These are phyloP conservation scores for Tapirus indicus DNA, from an alignment of 2,797 vertebrate genomes.

Conservation along the genomic window DNA sequence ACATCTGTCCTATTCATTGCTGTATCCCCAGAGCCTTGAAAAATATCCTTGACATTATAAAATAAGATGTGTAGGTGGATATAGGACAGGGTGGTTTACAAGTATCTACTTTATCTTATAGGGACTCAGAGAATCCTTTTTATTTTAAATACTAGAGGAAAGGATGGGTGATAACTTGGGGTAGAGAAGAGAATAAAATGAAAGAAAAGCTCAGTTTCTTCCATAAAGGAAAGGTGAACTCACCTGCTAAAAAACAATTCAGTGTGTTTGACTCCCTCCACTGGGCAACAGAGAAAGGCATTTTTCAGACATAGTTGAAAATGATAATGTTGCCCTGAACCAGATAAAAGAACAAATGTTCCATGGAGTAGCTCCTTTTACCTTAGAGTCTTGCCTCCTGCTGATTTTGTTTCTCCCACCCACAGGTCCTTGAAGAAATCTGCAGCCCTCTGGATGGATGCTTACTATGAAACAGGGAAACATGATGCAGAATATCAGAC, in stretches of 20 bases:
- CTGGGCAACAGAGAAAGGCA: background rate
- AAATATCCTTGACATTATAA: background rate
- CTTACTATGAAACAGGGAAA: conserved; percentile 92
- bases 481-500: conserved; percentile 86
- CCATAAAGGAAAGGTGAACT: background rate
- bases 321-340: background rate
- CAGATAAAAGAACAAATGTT: background rate
- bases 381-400: background rate
- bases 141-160: background rate
- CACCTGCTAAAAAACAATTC: background rate
- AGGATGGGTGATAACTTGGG: background rate
- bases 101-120: background rate
- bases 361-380: background rate
- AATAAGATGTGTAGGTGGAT: background rate
- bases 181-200: background rate
- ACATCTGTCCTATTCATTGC: background rate
- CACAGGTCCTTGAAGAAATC: conserved; percentile 94
- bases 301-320: background rate
- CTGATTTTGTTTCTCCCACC: background rate
- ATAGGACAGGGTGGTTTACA: background rate
- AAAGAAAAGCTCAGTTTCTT: background rate
- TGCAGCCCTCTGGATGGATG: conserved; percentile 95
- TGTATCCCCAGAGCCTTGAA: background rate
- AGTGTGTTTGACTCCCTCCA: background rate
- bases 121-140: background rate